Conservation (phyloP, 2,797 vertebrate genomes). For the Poecile montanus region DNA sequence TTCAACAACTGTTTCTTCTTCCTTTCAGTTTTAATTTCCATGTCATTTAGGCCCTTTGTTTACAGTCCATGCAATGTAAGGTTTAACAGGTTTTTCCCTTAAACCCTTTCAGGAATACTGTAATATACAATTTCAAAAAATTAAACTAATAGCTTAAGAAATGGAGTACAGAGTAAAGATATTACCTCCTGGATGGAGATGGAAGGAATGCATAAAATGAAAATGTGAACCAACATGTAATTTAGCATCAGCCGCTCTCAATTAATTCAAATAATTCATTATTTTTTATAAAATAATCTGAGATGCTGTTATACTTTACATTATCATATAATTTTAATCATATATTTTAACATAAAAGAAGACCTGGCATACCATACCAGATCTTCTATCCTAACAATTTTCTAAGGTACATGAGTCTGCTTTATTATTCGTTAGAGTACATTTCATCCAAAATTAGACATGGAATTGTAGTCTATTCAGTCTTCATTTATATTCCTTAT, state of each 20-base stretch:
- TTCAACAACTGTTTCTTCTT: background rate
- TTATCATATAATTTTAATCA: background rate
- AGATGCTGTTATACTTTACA: background rate
- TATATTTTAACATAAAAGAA: background rate
- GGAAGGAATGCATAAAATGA: background rate
- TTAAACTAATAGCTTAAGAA: background rate
- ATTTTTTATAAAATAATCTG: background rate
- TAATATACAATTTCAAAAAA: background rate
- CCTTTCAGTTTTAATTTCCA: conserved; percentile 10
- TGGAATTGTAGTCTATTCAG: background rate
- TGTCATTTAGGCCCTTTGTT: background rate
- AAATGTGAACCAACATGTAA: background rate
- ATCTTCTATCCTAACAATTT: background rate
- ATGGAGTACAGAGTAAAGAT: background rate
- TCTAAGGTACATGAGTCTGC: background rate
- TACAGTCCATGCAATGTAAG: background rate
- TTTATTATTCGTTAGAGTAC: background rate
- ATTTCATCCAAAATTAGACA: background rate
- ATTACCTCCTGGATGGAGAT: background rate
- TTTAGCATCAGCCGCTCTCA: background rate
- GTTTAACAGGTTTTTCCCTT: background rate
- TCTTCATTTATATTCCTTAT: background rate
- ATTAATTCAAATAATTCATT: background rate
- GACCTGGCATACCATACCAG: background rate
- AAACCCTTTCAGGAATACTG: background rate